phyloP scores from a whole-genome alignment of 1,140 invertebrate species.

The Aphis craccivora region DNA sequence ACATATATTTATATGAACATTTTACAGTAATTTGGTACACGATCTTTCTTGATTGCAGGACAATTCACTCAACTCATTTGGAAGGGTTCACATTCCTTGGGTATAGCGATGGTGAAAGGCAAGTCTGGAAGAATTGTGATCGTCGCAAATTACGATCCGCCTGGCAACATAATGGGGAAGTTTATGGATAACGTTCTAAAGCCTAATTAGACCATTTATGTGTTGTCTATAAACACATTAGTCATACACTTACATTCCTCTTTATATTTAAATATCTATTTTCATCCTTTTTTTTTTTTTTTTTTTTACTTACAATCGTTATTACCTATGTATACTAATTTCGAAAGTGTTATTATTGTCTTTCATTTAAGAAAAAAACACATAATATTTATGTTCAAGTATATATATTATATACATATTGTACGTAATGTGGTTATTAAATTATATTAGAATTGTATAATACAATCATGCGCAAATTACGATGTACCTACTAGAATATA shows the following conservation, averaged over 20 bases:
- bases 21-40: neutral
- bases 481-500: neutral
- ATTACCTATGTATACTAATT: neutral
- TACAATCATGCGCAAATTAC: neutral
- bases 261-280: neutral
- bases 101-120: conserved; percentile 76
- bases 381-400: neutral
- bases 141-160: conserved; percentile 84
- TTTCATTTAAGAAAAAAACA: neutral
- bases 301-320: neutral
- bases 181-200: conserved; percentile 78
- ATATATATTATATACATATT: neutral
- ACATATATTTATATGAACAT: neutral
- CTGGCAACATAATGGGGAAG: conserved; percentile 82
- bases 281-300: neutral
- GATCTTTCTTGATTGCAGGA: conserved; percentile 60
- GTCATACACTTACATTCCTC: neutral
- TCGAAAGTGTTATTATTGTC: conserved; percentile 35
- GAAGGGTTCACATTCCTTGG: conserved; percentile 69
- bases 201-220: conserved; percentile 56
- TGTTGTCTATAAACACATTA: neutral
- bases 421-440: neutral
- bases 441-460: neutral
- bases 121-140: conserved; percentile 75
- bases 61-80: conserved; percentile 60